Evolutionary conservation across 2,888 invertebrate genomes (phyloP), one percentile per base, ranked within the genome.

Genomic region (Orthosia incerta): DNA sequence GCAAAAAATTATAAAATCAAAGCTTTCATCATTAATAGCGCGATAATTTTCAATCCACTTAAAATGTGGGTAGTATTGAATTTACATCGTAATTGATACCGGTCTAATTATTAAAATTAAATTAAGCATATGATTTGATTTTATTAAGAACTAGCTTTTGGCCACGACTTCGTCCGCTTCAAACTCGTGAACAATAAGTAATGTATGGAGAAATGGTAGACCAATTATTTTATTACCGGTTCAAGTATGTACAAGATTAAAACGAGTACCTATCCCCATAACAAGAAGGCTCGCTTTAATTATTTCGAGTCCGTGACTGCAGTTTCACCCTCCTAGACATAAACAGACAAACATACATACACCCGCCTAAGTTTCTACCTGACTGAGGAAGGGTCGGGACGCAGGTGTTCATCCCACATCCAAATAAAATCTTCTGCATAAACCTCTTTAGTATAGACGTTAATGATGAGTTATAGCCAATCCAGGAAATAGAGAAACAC

Each of bases 371-470:
- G 81, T 76, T 70, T 64, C 78, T 86, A 85, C 86, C 82, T 87
- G 83, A 79, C 74, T 57, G 55, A 20, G 61, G 71, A 79, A 79
- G 87, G 86, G 84, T 86, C 75, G 77, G 55, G 61, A 50, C 75
- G 75, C 87, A 85, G 84, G 87, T 85, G 87, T 66, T 26, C 64
- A 72, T 15, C 64, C 39, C 60, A 73, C 71, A 60, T 51, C 77
- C 68, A 76, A 82, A 85, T 73, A 84, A 68, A 80, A 84, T 68
- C 66, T 53, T 56, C 61, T 64, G 78, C 57, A 68, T 46, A 67
- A 79, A 67, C 71, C 48, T 71, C 79, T 66, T 56, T 76, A 65
- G 68, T 61, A 55, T 70, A 62, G 55, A 72, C 51, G 26, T 11
- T 56, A 20, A 63, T 26, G 9, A 60, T n/a, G 63, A 60, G 18